These are phyloP conservation scores for Pyrochroa serraticornis DNA, from an alignment of 2,888 invertebrate species.

Conservation along the genomic window DNA sequence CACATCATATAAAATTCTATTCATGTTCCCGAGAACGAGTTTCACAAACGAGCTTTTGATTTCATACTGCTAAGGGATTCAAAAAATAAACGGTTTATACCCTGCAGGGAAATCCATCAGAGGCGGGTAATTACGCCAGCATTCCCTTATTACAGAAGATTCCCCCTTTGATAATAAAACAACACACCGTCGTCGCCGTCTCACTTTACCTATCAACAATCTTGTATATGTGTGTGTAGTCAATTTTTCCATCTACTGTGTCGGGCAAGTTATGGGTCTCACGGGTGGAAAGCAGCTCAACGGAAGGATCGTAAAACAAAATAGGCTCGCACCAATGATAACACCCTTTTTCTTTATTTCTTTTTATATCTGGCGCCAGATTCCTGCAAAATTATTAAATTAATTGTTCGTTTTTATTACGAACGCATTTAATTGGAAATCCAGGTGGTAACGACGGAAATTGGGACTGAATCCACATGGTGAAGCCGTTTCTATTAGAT, in stretches of 20 bases:
- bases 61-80: slow-evolving; percentile 50
- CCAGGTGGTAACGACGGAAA: background rate
- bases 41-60: slow-evolving; percentile 53
- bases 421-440: background rate
- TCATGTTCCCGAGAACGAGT: slow-evolving; percentile 42
- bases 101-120: slow-evolving; percentile 45
- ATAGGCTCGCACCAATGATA: slow-evolving; percentile 31
- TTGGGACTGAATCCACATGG: slow-evolving; percentile 4
- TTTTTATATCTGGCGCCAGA: slow-evolving; percentile 19
- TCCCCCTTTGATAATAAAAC: slow-evolving; percentile 43
- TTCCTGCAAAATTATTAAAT: slow-evolving; percentile 8
- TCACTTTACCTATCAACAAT: slow-evolving; percentile 30
- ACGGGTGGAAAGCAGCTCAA: slow-evolving; percentile 30
- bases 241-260: slow-evolving; percentile 40
- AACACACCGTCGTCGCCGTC: slow-evolving; percentile 24
- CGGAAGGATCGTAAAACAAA: slow-evolving; percentile 35
- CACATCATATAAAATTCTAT: slow-evolving; percentile 46
- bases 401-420: background rate
- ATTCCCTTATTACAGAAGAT: slow-evolving; percentile 40
- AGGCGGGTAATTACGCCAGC: slow-evolving; percentile 43
- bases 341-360: slow-evolving; percentile 23
- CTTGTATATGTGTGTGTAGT: slow-evolving; percentile 34
- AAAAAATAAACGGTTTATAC: slow-evolving; percentile 43
- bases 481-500: slow-evolving; percentile 1
- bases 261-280: slow-evolving; percentile 38